phyloP scores from a whole-genome alignment of 2,797 vertebrate genomes.

The Sebastes nivosus region DNA sequence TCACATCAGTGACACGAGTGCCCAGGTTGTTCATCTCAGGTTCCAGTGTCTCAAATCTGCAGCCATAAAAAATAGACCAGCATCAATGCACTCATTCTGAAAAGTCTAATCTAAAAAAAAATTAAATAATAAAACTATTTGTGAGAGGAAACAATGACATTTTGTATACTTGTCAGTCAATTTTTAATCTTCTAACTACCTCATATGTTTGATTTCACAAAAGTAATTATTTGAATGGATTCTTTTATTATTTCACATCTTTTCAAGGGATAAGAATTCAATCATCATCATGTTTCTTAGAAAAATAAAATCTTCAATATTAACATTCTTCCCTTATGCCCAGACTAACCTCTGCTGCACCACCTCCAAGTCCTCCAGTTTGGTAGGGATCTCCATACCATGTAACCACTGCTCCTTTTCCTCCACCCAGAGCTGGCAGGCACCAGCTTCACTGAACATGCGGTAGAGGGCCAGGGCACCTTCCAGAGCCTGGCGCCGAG shows the following conservation, averaged over 20 bases:
- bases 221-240: not conserved
- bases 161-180: not conserved
- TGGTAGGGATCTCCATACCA: slow-evolving; percentile 89
- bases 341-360: slow-evolving; percentile 91
- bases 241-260: not conserved
- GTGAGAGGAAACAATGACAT: too few relatives aligned
- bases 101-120: not conserved
- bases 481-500: slow-evolving; percentile 86
- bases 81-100: slow-evolving; percentile 12
- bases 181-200: not conserved
- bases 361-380: slow-evolving; percentile 95
- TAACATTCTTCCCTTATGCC: not conserved
- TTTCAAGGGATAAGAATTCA: not conserved
- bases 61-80: slow-evolving; percentile 4
- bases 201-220: not conserved
- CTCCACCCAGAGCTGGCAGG: slow-evolving; percentile 93
- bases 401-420: slow-evolving; percentile 96
- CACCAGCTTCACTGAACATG: slow-evolving; percentile 94
- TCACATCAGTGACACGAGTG: slow-evolving; percentile 87
- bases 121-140: not conserved
- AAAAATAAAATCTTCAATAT: not conserved
- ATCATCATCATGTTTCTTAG: not conserved
- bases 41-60: slow-evolving; percentile 95
- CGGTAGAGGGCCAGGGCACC: slow-evolving; percentile 90
- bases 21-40: slow-evolving; percentile 93